phyloP scores from a whole-genome alignment of 2,797 vertebrate genomes.

The Poecile montanus region DNA sequence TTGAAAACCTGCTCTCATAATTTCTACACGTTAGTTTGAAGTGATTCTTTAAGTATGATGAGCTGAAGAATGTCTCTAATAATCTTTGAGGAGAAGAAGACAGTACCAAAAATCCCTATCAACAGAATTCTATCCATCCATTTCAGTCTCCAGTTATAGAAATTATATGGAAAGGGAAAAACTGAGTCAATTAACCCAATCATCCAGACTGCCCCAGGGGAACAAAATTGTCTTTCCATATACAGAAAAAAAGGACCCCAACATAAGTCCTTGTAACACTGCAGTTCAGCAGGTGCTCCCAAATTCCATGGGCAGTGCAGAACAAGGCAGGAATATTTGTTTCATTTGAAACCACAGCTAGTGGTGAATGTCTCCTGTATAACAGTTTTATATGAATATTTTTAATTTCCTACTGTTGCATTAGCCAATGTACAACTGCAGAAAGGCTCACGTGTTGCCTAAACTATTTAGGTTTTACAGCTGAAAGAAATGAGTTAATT shows the following conservation, averaged over 20 bases:
- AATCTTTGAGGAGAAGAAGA: neutral
- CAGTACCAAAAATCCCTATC: neutral
- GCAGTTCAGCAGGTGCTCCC: neutral
- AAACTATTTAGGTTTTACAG: neutral
- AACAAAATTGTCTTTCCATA: neutral
- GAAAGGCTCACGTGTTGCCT: neutral
- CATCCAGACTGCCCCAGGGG: neutral
- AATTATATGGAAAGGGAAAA: neutral
- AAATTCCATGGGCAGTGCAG: neutral
- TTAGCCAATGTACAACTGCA: neutral
- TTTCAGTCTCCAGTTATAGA: neutral
- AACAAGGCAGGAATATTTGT: neutral
- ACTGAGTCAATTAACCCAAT: neutral
- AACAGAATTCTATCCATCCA: neutral
- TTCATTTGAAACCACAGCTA: neutral
- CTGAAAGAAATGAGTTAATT: neutral
- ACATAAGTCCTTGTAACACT: neutral
- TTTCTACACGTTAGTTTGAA: neutral
- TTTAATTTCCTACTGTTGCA: neutral
- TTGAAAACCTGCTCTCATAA: neutral
- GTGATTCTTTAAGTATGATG: neutral
- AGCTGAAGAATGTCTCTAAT: neutral
- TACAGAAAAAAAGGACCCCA: neutral
- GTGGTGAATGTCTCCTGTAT: neutral
- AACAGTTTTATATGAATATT: neutral